Conservation (phyloP, 1,140 invertebrate species). For the Venturia canescens region DNA sequence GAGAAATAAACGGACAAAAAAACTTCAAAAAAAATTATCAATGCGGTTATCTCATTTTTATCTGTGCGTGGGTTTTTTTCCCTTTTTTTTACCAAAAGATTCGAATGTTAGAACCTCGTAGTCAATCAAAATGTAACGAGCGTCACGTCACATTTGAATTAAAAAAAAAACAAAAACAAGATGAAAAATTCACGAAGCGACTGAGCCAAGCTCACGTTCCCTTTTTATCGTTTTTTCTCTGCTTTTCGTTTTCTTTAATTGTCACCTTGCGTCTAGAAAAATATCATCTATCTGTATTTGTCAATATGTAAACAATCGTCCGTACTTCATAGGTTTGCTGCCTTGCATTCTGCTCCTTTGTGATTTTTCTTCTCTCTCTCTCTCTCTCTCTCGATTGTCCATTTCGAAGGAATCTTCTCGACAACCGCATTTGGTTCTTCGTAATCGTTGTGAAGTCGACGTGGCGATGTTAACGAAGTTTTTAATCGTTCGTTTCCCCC, state of each 20-base stretch:
- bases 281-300: slow-evolving; percentile 67
- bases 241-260: slow-evolving; percentile 41
- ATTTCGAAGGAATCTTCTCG: slow-evolving; percentile 22
- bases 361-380: slow-evolving; percentile 8
- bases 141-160: too few relatives aligned
- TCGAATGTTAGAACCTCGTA: neutral
- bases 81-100: neutral
- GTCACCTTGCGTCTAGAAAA: slow-evolving; percentile 66
- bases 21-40: slow-evolving; percentile 9
- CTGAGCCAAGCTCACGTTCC: neutral
- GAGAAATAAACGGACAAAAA: too few relatives aligned
- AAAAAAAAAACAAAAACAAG: too few relatives aligned
- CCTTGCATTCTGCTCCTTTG: slow-evolving; percentile 43
- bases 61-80: neutral
- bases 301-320: slow-evolving; percentile 33
- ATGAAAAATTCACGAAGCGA: too few relatives aligned
- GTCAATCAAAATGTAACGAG: too few relatives aligned
- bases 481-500: too few relatives aligned
- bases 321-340: slow-evolving; percentile 33
- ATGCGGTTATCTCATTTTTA: slow-evolving; percentile 29
- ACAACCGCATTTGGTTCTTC: neutral
- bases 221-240: too few relatives aligned
- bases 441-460: neutral
- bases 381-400: neutral
- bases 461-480: too few relatives aligned